These are phyloP conservation scores for Pseudochirops corinnae DNA, from an alignment of 2,797 vertebrate genomes.

Conservation along the genomic window DNA sequence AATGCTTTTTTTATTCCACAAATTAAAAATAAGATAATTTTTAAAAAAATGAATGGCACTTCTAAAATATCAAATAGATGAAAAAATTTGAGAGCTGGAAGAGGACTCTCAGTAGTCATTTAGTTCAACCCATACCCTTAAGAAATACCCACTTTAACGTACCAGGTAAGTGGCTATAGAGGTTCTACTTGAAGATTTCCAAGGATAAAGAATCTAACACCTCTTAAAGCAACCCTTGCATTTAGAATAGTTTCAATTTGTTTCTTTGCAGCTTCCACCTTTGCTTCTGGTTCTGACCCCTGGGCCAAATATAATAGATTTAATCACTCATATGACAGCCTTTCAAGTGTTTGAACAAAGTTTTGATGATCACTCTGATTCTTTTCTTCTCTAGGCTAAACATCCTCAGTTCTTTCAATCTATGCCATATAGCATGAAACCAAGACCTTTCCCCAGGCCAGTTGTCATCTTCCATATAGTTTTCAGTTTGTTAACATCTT, in stretches of 20 bases:
- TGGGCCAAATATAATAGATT: not conserved
- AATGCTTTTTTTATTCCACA: too few species aligned
- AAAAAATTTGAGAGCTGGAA: not conserved
- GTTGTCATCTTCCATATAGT: not conserved
- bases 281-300: not conserved
- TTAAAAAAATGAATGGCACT: too few species aligned
- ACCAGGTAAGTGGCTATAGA: too few species aligned
- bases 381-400: not conserved
- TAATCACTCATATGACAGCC: not conserved
- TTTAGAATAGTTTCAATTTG: not conserved
- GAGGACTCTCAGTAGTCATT: not conserved
- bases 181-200: not conserved
- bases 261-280: not conserved
- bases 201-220: not conserved
- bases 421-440: not conserved
- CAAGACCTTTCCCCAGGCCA: not conserved
- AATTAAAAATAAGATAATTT: too few species aligned
- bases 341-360: not conserved
- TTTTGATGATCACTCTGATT: not conserved
- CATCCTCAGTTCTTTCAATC: not conserved
- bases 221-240: not conserved
- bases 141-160: too few species aligned
- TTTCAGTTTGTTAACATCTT: not conserved
- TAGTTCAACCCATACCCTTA: not conserved
- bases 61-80: too few species aligned